Base-by-base conservation (phyloP, 2,888 invertebrate genomes). In the Adela reaumurella region DNA sequence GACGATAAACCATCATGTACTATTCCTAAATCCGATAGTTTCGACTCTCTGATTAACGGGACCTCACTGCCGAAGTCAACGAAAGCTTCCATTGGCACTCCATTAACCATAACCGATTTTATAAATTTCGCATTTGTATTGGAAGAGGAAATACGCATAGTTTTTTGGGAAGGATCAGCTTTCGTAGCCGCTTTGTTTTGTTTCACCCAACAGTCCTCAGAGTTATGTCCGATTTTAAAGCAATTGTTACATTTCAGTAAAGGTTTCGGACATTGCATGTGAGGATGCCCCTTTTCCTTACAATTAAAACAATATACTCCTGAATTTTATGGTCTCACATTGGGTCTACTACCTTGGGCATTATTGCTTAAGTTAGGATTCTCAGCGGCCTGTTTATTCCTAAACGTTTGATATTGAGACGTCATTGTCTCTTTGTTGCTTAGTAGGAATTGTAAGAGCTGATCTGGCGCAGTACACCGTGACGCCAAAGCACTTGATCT, bases 401-500 rank as follows among this genome's bases (percentile, higher is more conserved):
- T 42, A 6, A 8, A 11, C 19, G 17, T 17, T 6, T 17, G 18
- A 45, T 17, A 45, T 45, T 45, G 45, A 6, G 8, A 6, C 6
- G 17, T 5, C 10, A 24, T 10, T 24, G 24, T 5, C 24, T 24
- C 35, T 28, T 48, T 46, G 19, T 48, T 52, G n/a, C 52, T 52
- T 4, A 50, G 6, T 17, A 52, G 17, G 41, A 50, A 52, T 19
- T 52, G 46, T 19, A 52, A 42, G 1, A 52, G 20, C 19, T 52
- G 28, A 19, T 43, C 47, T 35, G 49, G 46, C 8, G 46, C 46
- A 3, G 18, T 28, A 20, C 52, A 52, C 1, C 50, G 50, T 14
- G 50, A 24, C n/a, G 52, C 52, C 35, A 49, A 14, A 6, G 52
- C 51, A 43, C 51, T 49, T 17, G 52, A 50, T 18, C 46, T 49